These are phyloP conservation scores for Opisthograptis luteolata DNA, from an alignment of 2,888 invertebrate species.

Conservation along the genomic window DNA sequence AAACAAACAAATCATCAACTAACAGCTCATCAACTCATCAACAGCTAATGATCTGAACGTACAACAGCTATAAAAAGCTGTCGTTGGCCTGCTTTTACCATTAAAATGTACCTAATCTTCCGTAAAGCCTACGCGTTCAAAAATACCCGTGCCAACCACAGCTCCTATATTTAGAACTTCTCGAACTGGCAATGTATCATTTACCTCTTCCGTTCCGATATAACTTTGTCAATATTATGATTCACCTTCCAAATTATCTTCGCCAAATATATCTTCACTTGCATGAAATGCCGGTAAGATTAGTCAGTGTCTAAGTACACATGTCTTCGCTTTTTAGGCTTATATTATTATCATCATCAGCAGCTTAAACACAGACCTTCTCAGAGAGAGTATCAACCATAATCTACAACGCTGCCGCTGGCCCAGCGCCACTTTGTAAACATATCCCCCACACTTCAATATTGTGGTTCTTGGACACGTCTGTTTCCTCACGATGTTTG, in stretches of 20 bases:
- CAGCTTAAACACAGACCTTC: too few relatives aligned
- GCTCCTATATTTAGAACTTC: slow-evolving; percentile 11
- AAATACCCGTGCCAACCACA: slow-evolving; percentile 8
- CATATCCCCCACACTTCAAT: too few relatives aligned
- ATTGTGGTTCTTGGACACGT: too few relatives aligned
- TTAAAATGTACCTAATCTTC: slow-evolving; percentile 18
- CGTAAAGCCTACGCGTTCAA: slow-evolving; percentile 22
- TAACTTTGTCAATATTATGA: slow-evolving; percentile 23
- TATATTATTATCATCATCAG: too few relatives aligned
- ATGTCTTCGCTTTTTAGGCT: neutral
- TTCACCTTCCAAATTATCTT: slow-evolving; percentile 7
- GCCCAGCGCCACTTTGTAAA: too few relatives aligned
- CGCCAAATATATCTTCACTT: slow-evolving; percentile 15
- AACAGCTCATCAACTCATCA: too few relatives aligned
- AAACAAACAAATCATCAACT: too few relatives aligned
- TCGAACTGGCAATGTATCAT: slow-evolving; percentile 14
- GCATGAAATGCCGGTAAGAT: neutral
- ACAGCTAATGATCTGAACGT: slow-evolving; percentile 4
- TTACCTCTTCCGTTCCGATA: slow-evolving; percentile 14
- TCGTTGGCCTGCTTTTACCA: slow-evolving; percentile 4
- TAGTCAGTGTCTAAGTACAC: neutral
- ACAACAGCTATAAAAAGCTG: slow-evolving; percentile 1
- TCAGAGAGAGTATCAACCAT: too few relatives aligned
- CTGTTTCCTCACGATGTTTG: too few relatives aligned
- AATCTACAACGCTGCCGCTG: too few relatives aligned